Evolutionary conservation across 2,888 invertebrate species (phyloP).

Genomic region (Drosophila atroscutellata): DNA sequence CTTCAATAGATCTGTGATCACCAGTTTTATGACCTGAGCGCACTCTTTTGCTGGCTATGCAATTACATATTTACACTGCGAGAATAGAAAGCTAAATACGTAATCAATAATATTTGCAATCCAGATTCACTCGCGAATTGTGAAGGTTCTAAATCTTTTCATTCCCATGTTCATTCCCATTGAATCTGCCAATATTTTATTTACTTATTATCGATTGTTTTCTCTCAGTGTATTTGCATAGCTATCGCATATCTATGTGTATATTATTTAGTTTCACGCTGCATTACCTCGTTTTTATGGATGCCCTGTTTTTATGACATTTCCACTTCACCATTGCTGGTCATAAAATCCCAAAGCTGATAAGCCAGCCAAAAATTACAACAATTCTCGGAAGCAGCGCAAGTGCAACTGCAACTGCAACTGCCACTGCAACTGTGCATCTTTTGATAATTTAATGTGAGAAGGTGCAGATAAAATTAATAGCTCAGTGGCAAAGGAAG

Average conservation of each 20-base stretch:
- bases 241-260: not conserved
- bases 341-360: slow-evolving; percentile 31
- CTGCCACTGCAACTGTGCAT: slow-evolving; percentile 19
- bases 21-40: slow-evolving; percentile 19
- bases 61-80: slow-evolving; percentile 18
- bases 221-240: slow-evolving; percentile 9
- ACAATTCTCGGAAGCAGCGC: slow-evolving; percentile 21
- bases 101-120: not conserved
- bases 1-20: slow-evolving; percentile 4
- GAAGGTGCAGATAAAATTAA: not conserved
- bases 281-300: slow-evolving; percentile 36
- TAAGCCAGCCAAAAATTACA: slow-evolving; percentile 10
- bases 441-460: slow-evolving; percentile 1
- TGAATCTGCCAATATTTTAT: not conserved
- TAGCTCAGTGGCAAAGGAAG: not conserved
- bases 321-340: slow-evolving; percentile 27
- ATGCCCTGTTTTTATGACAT: slow-evolving; percentile 47
- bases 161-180: not conserved
- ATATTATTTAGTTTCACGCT: slow-evolving; percentile 25
- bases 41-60: slow-evolving; percentile 11
- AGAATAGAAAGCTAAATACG: not conserved
- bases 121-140: not conserved
- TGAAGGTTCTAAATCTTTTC: not conserved
- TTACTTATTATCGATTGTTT: not conserved
- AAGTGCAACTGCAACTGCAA: slow-evolving; percentile 27